Evolutionary conservation across 37 sponge, comb jelly and placozoan genomes (phyloP).

Genomic region (Aplysina aerophoba): DNA sequence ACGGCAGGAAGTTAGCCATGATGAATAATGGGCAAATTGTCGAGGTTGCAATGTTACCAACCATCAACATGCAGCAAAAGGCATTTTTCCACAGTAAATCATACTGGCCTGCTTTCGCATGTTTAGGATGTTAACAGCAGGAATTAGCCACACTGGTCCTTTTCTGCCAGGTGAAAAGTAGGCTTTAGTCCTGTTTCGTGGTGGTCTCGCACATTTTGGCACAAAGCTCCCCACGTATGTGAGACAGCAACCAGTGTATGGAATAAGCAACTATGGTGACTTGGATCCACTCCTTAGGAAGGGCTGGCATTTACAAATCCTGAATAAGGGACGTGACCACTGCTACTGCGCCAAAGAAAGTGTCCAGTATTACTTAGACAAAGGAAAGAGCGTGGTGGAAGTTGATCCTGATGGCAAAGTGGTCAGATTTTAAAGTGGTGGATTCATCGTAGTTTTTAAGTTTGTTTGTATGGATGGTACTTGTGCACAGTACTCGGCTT

Average conservation of each 20-base stretch:
- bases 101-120: no score
- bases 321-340: background rate
- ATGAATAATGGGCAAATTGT: no score
- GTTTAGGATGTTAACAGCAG: no score
- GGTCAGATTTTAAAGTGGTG: background rate
- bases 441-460: background rate
- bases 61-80: no score
- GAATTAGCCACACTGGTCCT: no score
- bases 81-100: no score
- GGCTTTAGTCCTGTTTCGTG: no score
- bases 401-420: background rate
- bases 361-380: conserved; percentile 24
- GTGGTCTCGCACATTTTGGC: no score
- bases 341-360: background rate
- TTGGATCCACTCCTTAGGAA: background rate
- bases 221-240: background rate
- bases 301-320: background rate
- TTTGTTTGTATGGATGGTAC: conserved; percentile 44
- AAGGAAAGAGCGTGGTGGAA: background rate
- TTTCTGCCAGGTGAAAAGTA: no score
- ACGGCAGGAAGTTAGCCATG: no score
- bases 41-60: no score
- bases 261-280: background rate
- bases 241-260: background rate
- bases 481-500: background rate